Evolutionary conservation across 2,888 invertebrate genomes (phyloP).

Genomic region (Diarsia rubi): DNA sequence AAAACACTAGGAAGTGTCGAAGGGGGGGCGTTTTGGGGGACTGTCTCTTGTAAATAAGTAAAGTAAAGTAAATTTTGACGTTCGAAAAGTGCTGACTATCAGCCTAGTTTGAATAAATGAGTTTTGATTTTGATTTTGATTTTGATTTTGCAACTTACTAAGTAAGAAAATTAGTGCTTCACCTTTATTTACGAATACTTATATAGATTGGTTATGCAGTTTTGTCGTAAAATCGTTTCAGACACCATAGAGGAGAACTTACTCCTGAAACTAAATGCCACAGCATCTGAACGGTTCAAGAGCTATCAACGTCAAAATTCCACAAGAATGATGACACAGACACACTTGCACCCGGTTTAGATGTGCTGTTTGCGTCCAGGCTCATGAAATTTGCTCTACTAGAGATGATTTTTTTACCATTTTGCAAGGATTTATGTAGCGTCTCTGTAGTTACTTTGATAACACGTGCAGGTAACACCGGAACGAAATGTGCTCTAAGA

Average conservation of each 20-base stretch:
- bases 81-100: too few species aligned
- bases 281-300: neutral
- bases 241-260: neutral
- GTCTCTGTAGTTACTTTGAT: neutral
- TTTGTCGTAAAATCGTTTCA: neutral
- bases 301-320: neutral
- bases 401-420: neutral
- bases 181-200: too few species aligned
- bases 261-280: neutral
- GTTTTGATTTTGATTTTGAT: too few species aligned
- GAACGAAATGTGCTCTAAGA: slow-evolving; percentile 20
- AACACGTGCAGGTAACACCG: slow-evolving; percentile 37
- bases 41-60: too few species aligned
- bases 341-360: neutral
- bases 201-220: neutral
- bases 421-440: slow-evolving; percentile 8
- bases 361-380: neutral
- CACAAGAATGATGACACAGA: neutral
- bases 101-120: too few species aligned
- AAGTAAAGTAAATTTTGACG: too few species aligned
- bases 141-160: neutral
- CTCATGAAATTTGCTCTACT: neutral
- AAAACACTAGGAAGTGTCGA: too few species aligned
- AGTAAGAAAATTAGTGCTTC: neutral
- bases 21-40: too few species aligned